Evolutionary conservation across 2,113 vertebrate genomes (phyloP), one percentile per base, ranked within the genome.

Genomic region (Oceanites oceanicus): DNA sequence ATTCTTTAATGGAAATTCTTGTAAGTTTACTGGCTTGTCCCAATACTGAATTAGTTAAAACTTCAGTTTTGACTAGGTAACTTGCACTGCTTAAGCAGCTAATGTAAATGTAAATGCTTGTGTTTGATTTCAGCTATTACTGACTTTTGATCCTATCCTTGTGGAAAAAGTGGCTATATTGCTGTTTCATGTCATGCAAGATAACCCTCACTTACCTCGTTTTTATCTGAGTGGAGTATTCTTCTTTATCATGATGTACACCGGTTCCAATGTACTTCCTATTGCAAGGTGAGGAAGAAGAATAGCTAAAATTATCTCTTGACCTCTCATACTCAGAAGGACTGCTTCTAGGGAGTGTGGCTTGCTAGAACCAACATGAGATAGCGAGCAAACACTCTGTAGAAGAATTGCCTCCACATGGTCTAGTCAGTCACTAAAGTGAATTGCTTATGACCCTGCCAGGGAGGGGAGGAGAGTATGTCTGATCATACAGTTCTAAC

Each of bases 161-260:
- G 99, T 99, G 97, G 99, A 99, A 96, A 99, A 99, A 94, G 99
- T 99, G 0, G 99, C 99, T 90, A 98, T 99, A 80, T 93, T 99
- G 86, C 95, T 99, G 76, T 98, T 98, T 91, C 97, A 99, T 94
- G 98, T 99, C 97, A 99, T 99, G 99, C 99, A 99, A 97, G 99
- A 99, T 97, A 99, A 99, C 96, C 99, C 99, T 22, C 99, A 99
- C 96, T 98, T 99, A 97, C 99, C 99, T 97, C 99, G 99, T 29
- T 99, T 99, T 92, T 99, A 99, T 96, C 98, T 99, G 94, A 99
- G 98, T 22, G 99, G 99, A 71, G 98, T 99, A 7, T 99, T 99
- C 98, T 99, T 99, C 98, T 99, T 99, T 97, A 99, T 99, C 97
- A 99, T 99, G 99, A 99, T 99, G 99, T 99, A 99, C 98, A 99